These are phyloP conservation scores for Acropora tenuis DNA, from an alignment of 64 coral and sea anemone species.

Conservation along the genomic window DNA sequence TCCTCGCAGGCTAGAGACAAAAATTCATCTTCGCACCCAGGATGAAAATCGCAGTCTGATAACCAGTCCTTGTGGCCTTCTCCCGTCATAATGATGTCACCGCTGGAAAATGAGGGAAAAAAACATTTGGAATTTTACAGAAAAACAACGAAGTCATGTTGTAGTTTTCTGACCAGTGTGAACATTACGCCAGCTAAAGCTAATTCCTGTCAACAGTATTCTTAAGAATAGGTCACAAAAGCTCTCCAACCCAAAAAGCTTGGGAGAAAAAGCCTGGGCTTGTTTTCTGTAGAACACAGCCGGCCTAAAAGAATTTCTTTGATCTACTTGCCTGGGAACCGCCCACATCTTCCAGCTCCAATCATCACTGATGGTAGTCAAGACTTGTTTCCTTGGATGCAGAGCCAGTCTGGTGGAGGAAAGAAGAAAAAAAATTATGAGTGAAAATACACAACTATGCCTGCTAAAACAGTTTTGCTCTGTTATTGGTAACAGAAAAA, in stretches of 20 bases:
- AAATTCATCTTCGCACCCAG: constrained; percentile 52
- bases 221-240: no score
- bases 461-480: not conserved
- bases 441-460: not conserved
- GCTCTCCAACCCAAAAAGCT: no score
- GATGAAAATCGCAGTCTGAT: constrained; percentile 95
- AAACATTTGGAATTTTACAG: no score
- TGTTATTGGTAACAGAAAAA: no score
- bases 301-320: not conserved
- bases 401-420: constrained; percentile 72
- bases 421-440: not conserved
- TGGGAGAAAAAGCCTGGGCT: no score
- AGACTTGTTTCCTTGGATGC: constrained; percentile 96
- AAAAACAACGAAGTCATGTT: no score
- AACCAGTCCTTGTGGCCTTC: constrained; percentile 99
- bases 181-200: no score
- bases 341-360: constrained; percentile 99
- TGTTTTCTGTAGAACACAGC: not conserved
- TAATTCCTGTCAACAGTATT: no score
- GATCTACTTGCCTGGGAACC: constrained; percentile 71
- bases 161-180: no score
- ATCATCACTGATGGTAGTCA: constrained; percentile 94
- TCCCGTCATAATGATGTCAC: constrained; percentile 98
- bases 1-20: not conserved
- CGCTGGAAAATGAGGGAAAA: constrained; percentile 47